Conservation (phyloP, 1,140 invertebrate genomes). For the Aphidius gifuensis region DNA sequence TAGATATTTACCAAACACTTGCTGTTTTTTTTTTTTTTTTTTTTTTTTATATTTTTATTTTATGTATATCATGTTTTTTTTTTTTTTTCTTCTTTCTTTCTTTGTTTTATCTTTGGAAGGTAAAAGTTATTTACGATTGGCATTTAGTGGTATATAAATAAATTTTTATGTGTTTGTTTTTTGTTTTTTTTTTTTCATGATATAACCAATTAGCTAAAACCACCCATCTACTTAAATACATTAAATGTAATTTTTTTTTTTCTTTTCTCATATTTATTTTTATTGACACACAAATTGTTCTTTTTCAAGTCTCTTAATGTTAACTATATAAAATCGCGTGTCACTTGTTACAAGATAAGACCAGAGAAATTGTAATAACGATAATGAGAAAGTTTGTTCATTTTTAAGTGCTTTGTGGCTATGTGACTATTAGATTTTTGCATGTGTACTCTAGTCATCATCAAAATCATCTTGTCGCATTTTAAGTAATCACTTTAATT, state of each 20-base stretch:
- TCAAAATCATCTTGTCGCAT: too few relatives aligned
- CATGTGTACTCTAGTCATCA: too few relatives aligned
- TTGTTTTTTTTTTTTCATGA: too few relatives aligned
- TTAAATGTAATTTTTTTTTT: neutral
- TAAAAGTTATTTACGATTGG: slow-evolving; percentile 16
- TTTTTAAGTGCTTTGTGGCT: slow-evolving; percentile 18
- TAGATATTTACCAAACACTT: neutral
- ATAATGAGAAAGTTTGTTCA: slow-evolving; percentile 37
- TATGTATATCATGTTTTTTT: neutral
- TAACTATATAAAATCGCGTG: slow-evolving; percentile 33
- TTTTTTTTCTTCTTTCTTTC: too few relatives aligned
- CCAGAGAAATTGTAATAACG: slow-evolving; percentile 34
- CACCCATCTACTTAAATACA: too few relatives aligned
- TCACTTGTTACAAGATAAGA: slow-evolving; percentile 31
- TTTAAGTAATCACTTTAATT: too few relatives aligned
- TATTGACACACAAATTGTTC: neutral
- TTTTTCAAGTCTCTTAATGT: neutral
- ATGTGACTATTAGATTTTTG: neutral
- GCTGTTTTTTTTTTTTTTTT: neutral
- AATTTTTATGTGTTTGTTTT: too few relatives aligned
- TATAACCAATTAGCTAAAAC: too few relatives aligned
- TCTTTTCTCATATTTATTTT: neutral
- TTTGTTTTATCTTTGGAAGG: neutral
- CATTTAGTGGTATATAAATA: too few relatives aligned
- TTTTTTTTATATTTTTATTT: slow-evolving; percentile 1